Conservation (phyloP, 1,140 invertebrate genomes). For the Charaxes varanes region DNA sequence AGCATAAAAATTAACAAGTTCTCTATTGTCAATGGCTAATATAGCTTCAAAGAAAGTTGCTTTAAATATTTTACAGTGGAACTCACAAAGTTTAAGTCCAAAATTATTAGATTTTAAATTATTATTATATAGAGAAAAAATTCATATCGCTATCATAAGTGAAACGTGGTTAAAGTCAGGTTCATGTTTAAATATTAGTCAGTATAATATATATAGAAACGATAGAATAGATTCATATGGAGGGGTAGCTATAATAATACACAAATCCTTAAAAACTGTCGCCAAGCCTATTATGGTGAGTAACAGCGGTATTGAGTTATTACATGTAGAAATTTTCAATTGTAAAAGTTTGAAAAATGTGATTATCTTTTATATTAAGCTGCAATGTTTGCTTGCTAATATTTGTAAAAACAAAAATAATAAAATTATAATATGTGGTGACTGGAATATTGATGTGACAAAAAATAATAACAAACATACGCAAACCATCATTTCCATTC, state of each 20-base stretch:
- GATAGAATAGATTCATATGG: conserved; percentile 15
- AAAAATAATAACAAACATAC: no score
- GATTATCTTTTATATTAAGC: no score
- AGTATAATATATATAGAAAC: conserved; percentile 14
- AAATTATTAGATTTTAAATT: conserved; percentile 8
- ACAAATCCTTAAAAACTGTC: conserved; percentile 14
- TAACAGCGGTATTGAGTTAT: conserved; percentile 8
- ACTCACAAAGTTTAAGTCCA: conserved; percentile 12
- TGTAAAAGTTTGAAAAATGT: conserved; percentile 12
- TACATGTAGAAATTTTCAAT: conserved; percentile 10
- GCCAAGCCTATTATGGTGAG: not conserved
- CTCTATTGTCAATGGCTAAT: not conserved
- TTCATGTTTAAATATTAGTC: conserved; percentile 5
- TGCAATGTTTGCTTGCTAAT: no score
- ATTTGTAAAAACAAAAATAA: no score
- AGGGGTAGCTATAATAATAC: conserved; percentile 13
- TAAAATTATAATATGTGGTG: no score
- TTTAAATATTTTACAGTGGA: conserved; percentile 15
- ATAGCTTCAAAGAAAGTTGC: not conserved
- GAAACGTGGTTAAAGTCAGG: conserved; percentile 15
- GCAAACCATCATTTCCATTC: no score
- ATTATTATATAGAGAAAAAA: conserved; percentile 7
- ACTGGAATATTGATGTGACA: no score
- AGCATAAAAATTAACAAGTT: no score
- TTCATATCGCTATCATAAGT: conserved; percentile 13